Evolutionary conservation across 1,140 invertebrate genomes (phyloP).

Genomic region (Apis dorsata): DNA sequence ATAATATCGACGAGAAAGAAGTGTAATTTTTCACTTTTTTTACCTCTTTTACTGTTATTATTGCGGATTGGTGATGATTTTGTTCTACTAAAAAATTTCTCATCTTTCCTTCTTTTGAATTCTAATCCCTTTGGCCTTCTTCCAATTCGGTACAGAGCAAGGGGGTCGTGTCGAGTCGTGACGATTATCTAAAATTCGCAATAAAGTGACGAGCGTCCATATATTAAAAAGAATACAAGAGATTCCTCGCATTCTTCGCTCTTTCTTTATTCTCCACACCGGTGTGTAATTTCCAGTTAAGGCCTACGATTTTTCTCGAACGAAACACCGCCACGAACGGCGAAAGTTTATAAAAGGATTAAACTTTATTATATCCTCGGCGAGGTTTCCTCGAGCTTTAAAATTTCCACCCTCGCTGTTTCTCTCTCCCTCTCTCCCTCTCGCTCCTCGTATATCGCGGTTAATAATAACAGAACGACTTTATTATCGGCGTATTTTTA

Average conservation of each 20-base stretch:
- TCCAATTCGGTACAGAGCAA: too few relatives aligned
- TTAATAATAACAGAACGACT: conserved; percentile 53
- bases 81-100: too few relatives aligned
- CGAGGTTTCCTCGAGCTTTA: conserved; percentile 12
- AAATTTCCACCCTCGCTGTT: conserved; percentile 12
- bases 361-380: conserved; percentile 50
- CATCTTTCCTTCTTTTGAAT: too few relatives aligned
- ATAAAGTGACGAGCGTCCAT: not conserved
- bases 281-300: conserved; percentile 49
- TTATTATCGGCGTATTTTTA: conserved; percentile 56
- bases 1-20: too few relatives aligned
- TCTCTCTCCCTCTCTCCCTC: not conserved
- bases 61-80: too few relatives aligned
- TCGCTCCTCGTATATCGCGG: not conserved
- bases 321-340: conserved; percentile 7
- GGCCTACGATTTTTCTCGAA: conserved; percentile 48
- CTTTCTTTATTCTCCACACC: conserved; percentile 15
- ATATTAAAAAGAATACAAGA: conserved; percentile 38
- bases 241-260: not conserved
- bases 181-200: too few relatives aligned
- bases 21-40: too few relatives aligned
- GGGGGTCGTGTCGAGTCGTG: too few relatives aligned
- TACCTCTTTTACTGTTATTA: too few relatives aligned
- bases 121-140: too few relatives aligned
- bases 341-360: conserved; percentile 61